These are phyloP conservation scores for Mobula birostris DNA, from an alignment of 2,113 vertebrate species.

Conservation along the genomic window DNA sequence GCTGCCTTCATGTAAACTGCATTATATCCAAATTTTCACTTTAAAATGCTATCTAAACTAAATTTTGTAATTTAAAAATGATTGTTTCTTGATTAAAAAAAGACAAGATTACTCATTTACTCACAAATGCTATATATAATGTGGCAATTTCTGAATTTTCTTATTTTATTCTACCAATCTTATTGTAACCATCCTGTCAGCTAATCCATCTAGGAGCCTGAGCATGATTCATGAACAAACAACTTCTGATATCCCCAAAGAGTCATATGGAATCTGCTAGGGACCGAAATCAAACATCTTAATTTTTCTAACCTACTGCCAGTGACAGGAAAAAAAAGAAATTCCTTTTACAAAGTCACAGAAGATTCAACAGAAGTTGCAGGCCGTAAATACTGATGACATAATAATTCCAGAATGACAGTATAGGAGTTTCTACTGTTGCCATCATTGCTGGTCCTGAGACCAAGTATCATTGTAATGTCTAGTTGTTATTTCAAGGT, in stretches of 20 bases:
- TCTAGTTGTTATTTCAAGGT: constrained; percentile 6
- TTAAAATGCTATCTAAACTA: background rate
- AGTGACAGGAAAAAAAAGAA: background rate
- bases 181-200: background rate
- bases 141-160: background rate
- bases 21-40: background rate
- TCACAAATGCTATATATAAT: background rate
- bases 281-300: background rate
- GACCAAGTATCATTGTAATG: background rate
- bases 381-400: background rate
- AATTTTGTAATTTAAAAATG: constrained; percentile 16
- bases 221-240: background rate
- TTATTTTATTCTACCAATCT: background rate
- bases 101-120: background rate
- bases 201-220: background rate
- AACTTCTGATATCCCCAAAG: background rate
- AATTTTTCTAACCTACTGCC: background rate
- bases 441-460: background rate
- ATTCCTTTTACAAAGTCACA: background rate
- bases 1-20: background rate
- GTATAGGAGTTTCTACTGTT: background rate
- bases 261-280: background rate
- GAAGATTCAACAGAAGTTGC: background rate
- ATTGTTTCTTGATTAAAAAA: background rate
- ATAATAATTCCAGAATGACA: constrained; percentile 1